Conservation (phyloP, 1,140 invertebrate genomes). For the Pachypsylla venusta region DNA sequence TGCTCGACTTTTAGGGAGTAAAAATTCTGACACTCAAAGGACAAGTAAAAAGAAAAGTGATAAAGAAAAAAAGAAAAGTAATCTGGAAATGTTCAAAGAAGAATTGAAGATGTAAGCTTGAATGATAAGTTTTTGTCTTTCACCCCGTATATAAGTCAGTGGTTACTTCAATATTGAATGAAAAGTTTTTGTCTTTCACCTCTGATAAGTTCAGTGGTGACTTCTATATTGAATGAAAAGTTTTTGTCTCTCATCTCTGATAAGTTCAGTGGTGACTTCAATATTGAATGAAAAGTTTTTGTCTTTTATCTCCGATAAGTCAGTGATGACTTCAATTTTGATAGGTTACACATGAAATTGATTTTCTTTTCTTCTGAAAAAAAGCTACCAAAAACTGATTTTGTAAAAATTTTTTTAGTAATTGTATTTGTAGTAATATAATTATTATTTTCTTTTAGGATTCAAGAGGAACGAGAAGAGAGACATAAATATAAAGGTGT, state of each 20-base stretch:
- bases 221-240: too few relatives aligned
- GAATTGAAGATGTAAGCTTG: conserved; percentile 73
- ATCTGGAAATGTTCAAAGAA: conserved; percentile 93
- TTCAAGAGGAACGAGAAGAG: conserved; percentile 94
- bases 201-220: too few relatives aligned
- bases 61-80: conserved; percentile 86
- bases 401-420: conserved; percentile 12
- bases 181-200: too few relatives aligned
- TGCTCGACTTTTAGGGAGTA: conserved; percentile 45
- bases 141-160: too few relatives aligned
- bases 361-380: conserved; percentile 2
- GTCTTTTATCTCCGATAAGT: not conserved
- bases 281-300: not conserved
- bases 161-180: too few relatives aligned
- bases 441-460: conserved; percentile 39
- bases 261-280: too few relatives aligned
- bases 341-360: too few relatives aligned
- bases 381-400: not conserved
- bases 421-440: too few relatives aligned
- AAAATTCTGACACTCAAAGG: conserved; percentile 44
- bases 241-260: not conserved
- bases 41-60: conserved; percentile 61
- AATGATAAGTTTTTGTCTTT: too few relatives aligned
- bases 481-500: conserved; percentile 78
- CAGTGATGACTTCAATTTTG: too few relatives aligned